Percentiles rank a stretch among this genome's conserved stretches.
Evolutionary conservation across 2,888 invertebrate genomes (phyloP).

Genomic region (Oxyteleia sp.): DNA sequence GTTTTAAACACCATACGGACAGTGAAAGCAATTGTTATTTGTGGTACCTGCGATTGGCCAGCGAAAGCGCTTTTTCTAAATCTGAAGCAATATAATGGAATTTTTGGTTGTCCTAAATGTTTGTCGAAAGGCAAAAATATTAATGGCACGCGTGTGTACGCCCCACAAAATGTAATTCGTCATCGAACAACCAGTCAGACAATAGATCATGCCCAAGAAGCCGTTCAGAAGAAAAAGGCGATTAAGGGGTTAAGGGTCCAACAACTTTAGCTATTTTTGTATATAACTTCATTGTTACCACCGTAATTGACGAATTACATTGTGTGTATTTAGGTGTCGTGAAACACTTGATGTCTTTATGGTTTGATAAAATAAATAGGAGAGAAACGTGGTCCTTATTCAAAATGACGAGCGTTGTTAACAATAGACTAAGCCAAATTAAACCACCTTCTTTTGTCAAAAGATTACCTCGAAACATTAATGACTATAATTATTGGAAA

Average conservation of each 20-base stretch:
- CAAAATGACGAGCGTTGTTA: too few species aligned
- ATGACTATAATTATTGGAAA: too few species aligned
- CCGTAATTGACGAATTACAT: slow-evolving; percentile 31
- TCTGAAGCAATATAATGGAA: slow-evolving; percentile 10
- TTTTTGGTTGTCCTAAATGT: slow-evolving; percentile 21
- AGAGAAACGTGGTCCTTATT: too few species aligned
- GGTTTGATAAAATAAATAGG: background rate
- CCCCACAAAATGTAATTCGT: too few species aligned
- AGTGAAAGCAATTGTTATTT: slow-evolving; percentile 14
- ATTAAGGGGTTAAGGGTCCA: slow-evolving; percentile 30
- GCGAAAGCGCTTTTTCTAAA: slow-evolving; percentile 5
- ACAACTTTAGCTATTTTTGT: background rate
- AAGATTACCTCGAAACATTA: too few species aligned
- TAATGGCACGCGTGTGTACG: background rate
- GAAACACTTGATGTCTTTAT: slow-evolving; percentile 8
- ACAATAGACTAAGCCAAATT: too few species aligned
- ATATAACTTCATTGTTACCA: slow-evolving; percentile 17
- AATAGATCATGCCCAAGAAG: too few species aligned
- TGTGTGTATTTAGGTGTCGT: too few species aligned
- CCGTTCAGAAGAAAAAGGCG: too few species aligned
- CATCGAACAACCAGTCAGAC: too few species aligned
- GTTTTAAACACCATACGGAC: background rate
- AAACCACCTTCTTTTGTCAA: too few species aligned
- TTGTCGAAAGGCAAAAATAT: slow-evolving; percentile 3
- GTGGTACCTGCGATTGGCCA: slow-evolving; percentile 40